Percentiles rank a stretch among this genome's conserved stretches.
These are phyloP conservation scores for Mimas tiliae DNA, from an alignment of 2,888 invertebrate species.

Conservation along the genomic window DNA sequence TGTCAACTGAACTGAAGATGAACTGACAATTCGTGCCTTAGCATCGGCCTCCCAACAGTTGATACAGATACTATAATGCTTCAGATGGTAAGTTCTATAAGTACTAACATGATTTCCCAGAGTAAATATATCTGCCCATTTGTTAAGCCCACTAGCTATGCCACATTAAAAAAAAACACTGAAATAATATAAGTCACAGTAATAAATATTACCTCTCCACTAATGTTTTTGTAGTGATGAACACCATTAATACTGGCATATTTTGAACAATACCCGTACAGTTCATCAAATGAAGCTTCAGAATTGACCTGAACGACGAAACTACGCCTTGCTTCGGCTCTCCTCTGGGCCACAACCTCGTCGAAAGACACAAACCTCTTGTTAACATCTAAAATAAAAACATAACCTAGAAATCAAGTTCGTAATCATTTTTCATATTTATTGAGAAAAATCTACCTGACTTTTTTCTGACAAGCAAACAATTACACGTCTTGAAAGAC, in stretches of 20 bases:
- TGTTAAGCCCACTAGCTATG: no score
- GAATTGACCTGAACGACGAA: conserved; percentile 91
- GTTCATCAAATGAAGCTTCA: conserved; percentile 87
- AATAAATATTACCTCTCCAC: conserved; percentile 68
- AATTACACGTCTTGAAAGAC: conserved; percentile 55
- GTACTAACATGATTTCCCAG: no score
- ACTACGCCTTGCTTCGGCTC: conserved; percentile 87
- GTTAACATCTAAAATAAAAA: conserved; percentile 62
- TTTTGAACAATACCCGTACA: conserved; percentile 88
- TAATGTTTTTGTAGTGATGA: conserved; percentile 86
- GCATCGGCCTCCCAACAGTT: no score
- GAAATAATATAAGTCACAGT: no score
- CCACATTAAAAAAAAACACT: no score
- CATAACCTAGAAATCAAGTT: conserved; percentile 69
- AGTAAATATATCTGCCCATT: no score
- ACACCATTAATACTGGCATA: conserved; percentile 87
- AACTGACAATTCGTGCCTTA: no score
- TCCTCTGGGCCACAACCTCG: conserved; percentile 84
- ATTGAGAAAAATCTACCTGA: conserved; percentile 58
- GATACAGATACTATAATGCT: no score
- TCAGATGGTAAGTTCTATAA: no score
- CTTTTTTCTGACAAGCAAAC: conserved; percentile 55
- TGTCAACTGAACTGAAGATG: no score
- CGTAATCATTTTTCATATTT: conserved; percentile 36
- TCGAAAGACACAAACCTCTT: conserved; percentile 80